Evolutionary conservation across 2,113 vertebrate species (phyloP).

Genomic region (Leucoraja erinaceus): DNA sequence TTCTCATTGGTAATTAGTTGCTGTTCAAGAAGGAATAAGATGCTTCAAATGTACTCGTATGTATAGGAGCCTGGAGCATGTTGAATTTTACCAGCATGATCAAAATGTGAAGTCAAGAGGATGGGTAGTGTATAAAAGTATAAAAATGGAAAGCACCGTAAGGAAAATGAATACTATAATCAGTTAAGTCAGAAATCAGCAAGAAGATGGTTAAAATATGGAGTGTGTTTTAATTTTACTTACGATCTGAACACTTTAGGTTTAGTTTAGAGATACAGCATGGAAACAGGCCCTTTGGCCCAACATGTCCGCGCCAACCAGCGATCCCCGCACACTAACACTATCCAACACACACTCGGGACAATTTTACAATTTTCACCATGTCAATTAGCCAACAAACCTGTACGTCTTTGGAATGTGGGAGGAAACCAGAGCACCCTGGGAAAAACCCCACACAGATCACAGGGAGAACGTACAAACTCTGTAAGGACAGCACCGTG

Average conservation of each 20-base stretch:
- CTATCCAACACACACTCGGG: too few relatives aligned
- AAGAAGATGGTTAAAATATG: neutral
- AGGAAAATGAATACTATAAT: neutral
- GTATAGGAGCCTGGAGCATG: slow-evolving; percentile 16
- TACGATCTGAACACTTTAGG: neutral
- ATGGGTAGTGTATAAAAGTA: neutral
- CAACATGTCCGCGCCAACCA: too few relatives aligned
- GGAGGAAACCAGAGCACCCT: too few relatives aligned
- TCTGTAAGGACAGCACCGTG: too few relatives aligned
- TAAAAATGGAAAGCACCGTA: neutral
- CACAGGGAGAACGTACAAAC: too few relatives aligned
- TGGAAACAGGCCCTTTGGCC: too few relatives aligned
- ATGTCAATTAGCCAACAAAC: too few relatives aligned
- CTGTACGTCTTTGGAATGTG: too few relatives aligned
- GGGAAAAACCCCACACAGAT: too few relatives aligned
- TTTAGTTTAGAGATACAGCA: too few relatives aligned
- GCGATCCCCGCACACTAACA: too few relatives aligned
- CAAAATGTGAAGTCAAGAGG: slow-evolving; percentile 6
- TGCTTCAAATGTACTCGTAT: slow-evolving; percentile 28
- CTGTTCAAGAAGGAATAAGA: neutral
- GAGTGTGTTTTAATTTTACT: slow-evolving; percentile 1
- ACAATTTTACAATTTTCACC: too few relatives aligned
- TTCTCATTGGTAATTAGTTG: slow-evolving; percentile 10
- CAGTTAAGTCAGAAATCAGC: neutral
- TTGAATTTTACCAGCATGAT: slow-evolving; percentile 25